These are phyloP conservation scores for Portunus trituberculatus DNA, from an alignment of 1,140 invertebrate species.

Conservation along the genomic window DNA sequence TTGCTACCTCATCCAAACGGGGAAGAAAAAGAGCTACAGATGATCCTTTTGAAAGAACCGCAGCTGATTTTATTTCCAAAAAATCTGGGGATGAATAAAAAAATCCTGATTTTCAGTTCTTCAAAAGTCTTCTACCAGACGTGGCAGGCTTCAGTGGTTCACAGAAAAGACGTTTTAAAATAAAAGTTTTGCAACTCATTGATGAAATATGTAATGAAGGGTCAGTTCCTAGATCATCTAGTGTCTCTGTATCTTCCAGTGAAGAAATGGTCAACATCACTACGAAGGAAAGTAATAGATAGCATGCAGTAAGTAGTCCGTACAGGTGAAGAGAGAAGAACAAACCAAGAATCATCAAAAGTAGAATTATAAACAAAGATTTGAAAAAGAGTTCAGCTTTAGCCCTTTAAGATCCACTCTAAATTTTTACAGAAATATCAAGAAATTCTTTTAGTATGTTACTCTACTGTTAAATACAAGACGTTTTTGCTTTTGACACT, in stretches of 20 bases:
- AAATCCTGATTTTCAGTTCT: constrained; percentile 58
- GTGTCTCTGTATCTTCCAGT: constrained; percentile 40
- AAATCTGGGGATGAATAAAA: constrained; percentile 46
- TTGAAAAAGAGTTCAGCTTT: no score
- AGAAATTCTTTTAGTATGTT: no score
- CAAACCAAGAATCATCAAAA: no score
- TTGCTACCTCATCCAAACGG: constrained; percentile 52
- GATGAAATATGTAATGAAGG: constrained; percentile 53
- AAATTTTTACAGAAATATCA: no score
- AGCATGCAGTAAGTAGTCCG: no score
- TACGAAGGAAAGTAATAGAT: no score
- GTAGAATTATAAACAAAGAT: no score
- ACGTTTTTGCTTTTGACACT: no score
- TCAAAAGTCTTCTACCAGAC: constrained; percentile 30
- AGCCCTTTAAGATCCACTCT: no score
- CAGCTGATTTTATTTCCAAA: constrained; percentile 63
- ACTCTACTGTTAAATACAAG: no score
- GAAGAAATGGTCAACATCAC: no score
- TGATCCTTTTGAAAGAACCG: constrained; percentile 59
- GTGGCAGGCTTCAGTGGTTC: constrained; percentile 56
- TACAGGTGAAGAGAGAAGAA: no score
- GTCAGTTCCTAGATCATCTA: constrained; percentile 52
- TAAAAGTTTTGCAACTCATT: constrained; percentile 63
- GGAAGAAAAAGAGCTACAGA: constrained; percentile 49
- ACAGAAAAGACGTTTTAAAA: constrained; percentile 58